Evolutionary conservation across 2,113 vertebrate species (phyloP).

Genomic region (Cyanoramphus novaezelandiae): DNA sequence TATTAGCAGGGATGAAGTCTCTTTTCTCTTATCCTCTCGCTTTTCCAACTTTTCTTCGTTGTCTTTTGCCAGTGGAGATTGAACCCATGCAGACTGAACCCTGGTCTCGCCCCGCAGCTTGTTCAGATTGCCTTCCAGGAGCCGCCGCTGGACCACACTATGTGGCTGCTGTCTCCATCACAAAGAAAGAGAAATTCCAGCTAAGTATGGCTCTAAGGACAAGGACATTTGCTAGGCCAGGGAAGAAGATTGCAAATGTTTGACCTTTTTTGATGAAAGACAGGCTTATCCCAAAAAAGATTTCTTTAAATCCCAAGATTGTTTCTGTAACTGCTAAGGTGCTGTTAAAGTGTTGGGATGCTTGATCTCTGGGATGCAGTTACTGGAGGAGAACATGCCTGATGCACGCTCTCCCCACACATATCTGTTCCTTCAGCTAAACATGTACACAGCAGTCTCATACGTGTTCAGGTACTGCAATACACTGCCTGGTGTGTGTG

Average conservation of each 20-base stretch:
- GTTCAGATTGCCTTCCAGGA: slow-evolving; percentile 86
- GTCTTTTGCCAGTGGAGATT: slow-evolving; percentile 77
- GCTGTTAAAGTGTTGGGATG: neutral
- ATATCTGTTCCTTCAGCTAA: neutral
- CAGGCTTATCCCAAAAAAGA: neutral
- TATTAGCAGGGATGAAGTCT: slow-evolving; percentile 77
- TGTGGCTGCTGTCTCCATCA: slow-evolving; percentile 85
- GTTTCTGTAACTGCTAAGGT: neutral
- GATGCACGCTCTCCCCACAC: neutral
- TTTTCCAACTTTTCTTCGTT: slow-evolving; percentile 68
- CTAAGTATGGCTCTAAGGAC: neutral
- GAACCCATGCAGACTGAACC: slow-evolving; percentile 62
- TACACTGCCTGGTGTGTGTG: neutral
- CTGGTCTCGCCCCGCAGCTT: slow-evolving; percentile 74
- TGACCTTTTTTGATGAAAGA: neutral
- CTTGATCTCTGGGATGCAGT: neutral
- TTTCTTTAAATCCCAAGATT: neutral
- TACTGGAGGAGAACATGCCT: neutral
- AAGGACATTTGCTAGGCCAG: neutral
- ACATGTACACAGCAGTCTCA: neutral
- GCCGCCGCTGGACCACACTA: slow-evolving; percentile 89
- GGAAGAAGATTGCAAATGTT: neutral
- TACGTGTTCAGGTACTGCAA: neutral
- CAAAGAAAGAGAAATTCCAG: slow-evolving; percentile 44
- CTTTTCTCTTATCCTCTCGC: slow-evolving; percentile 77